These are phyloP conservation scores for Empis livida DNA, from an alignment of 2,888 invertebrate species.

Conservation along the genomic window DNA sequence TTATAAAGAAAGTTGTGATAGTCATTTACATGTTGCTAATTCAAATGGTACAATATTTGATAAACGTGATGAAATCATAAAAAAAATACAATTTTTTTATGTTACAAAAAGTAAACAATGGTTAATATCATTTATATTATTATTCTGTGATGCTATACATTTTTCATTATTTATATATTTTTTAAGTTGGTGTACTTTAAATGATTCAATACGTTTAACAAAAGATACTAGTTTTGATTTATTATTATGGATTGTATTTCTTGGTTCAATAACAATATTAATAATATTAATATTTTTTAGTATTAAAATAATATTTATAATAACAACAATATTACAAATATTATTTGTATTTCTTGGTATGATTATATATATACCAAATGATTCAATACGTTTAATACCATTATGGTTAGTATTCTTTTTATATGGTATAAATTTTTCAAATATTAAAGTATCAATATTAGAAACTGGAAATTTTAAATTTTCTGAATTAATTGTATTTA, in stretches of 20 bases:
- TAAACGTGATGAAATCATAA: conserved; percentile 23
- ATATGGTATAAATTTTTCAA: conserved; percentile 24
- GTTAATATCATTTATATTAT: conserved; percentile 23
- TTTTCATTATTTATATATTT: conserved; percentile 27
- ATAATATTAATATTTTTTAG: conserved; percentile 20
- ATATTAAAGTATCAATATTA: conserved; percentile 22
- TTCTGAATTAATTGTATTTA: conserved; percentile 22
- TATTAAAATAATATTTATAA: conserved; percentile 25
- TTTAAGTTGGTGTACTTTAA: conserved; percentile 28
- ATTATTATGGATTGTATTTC: conserved; percentile 26
- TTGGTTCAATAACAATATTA: conserved; percentile 18
- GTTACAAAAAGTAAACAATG: conserved; percentile 29
- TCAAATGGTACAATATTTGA: conserved; percentile 29
- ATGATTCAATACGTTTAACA: conserved; percentile 21
- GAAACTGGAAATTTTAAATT: conserved; percentile 25
- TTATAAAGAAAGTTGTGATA: conserved; percentile 24
- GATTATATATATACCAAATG: conserved; percentile 19
- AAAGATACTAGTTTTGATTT: conserved; percentile 17
- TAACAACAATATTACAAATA: conserved; percentile 18
- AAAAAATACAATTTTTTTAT: conserved; percentile 28
- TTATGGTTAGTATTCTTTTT: conserved; percentile 26
- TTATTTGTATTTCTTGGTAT: conserved; percentile 21
- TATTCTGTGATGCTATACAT: conserved; percentile 26
- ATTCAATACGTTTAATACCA: conserved; percentile 17
- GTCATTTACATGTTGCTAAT: conserved; percentile 27